Base-by-base conservation (phyloP, 2,888 invertebrate genomes). In the Drosophila limbata region DNA sequence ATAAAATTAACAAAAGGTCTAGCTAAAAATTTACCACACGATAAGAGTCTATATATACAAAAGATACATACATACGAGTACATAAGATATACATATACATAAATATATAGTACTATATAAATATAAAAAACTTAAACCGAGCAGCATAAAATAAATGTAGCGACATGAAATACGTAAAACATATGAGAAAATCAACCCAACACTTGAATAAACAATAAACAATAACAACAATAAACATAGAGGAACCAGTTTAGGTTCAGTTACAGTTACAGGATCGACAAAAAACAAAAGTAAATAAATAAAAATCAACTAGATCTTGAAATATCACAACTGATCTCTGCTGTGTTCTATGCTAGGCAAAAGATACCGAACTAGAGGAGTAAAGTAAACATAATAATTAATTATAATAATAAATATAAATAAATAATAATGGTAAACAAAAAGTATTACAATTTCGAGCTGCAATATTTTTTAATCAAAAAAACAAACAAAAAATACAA, bases 391-490 rank as follows among this genome's bases (percentile, higher is more conserved):
- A 61, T 64, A 67, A 72, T 56, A 56, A 45, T 51, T 15, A 45
- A 28, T 25, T 69, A 70, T 55, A 59, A 52, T 69, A 74, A 73
- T 65, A 70, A 48, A 52, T 39, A 67, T 62, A 60, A 8, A 28
- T 28, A 28, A 28, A 62, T 59, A 65, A 74, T 68, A 67, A 75
- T 73, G 60, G 70, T 75, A 72, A 71, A 77, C 40, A 63, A 60
- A 60, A 84, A 82, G 88, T 84, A 84, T 84, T 84, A 84, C 81
- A 75, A 85, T 85, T 89, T 85, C 68, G 84, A 89, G 88, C 88
- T 85, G 85, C 83, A 87, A 89, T 85, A 88, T 89, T 87, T 89
- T 88, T 88, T 78, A 89, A 87, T 86, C 89, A 80, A 87, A 79
- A 79, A 77, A 70, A 60, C 25, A 73, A 52, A 52, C 69, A 42